Evolutionary conservation across 64 coral and sea anemone species (phyloP), one percentile per base, ranked within the genome.

Genomic region (Pachyseris speciosa): DNA sequence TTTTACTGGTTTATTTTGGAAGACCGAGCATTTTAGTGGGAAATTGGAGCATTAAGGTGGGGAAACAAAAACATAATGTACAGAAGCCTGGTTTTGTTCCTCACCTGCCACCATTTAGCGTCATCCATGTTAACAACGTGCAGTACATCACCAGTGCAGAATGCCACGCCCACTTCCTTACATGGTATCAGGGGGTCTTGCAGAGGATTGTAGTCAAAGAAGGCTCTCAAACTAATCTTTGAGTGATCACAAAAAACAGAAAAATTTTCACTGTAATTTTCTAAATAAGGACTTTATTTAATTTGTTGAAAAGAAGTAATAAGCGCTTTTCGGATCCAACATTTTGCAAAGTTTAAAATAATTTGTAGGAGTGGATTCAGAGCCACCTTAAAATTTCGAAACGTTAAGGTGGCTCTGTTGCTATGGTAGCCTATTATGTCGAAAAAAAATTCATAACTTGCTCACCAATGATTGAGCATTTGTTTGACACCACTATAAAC

Each of bases 31-130:
- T 29, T 69, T 69, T 26, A 26, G 33, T 69, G 33, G 25, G 33
- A 69, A 69, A n/a, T n/a, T n/a, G n/a, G n/a, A n/a, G n/a, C n/a
- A n/a, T n/a, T n/a, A n/a, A n/a, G n/a, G n/a, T n/a, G n/a, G n/a
- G n/a, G n/a, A n/a, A n/a, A n/a, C n/a, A n/a, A n/a, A n/a, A n/a
- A n/a, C n/a, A n/a, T n/a, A n/a, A n/a, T n/a, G n/a, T n/a, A n/a
- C n/a, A n/a, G n/a, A n/a, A n/a, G n/a, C n/a, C 57, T 29, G 32
- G 25, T 67, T 34, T 67, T 67, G 5, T 16, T 36, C 9, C 9
- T 22, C 74, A 96, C 94, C 94, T 96, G 94, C 94, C 94, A 96
- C 94, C 94, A 96, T 36, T 93, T 96, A 20, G 73, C 81, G 31
- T 96, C 94, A 64, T 96, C 94, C 68, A 86, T 89, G 6, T 72